Evolutionary conservation across 2,113 vertebrate genomes (phyloP).

Genomic region (Pelmatolapia mariae): DNA sequence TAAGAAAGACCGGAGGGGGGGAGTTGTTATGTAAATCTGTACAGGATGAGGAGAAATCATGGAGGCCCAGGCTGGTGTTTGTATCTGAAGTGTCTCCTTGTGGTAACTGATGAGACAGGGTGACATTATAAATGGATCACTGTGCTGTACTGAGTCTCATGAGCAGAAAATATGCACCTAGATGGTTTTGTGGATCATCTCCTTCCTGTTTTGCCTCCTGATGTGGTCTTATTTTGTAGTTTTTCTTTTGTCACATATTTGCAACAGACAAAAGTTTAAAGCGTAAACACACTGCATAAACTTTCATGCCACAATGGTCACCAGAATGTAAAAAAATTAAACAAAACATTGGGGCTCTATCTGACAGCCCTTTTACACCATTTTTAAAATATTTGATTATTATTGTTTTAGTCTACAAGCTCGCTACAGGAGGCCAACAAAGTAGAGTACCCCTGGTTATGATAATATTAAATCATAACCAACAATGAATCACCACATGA

Average conservation of each 20-base stretch:
- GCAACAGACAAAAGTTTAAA: neutral
- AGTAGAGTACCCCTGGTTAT: neutral
- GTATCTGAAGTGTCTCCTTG: neutral
- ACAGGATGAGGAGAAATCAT: neutral
- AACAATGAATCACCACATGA: neutral
- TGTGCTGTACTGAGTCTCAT: neutral
- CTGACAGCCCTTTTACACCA: neutral
- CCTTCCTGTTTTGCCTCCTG: neutral
- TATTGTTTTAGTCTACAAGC: neutral
- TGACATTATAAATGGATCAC: neutral
- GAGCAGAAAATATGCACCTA: neutral
- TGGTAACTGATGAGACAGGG: neutral
- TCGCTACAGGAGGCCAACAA: neutral
- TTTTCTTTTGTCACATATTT: neutral
- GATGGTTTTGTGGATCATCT: neutral
- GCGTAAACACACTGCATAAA: neutral
- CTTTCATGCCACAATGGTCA: neutral
- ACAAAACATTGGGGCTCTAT: neutral
- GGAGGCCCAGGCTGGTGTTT: neutral
- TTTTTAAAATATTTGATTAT: neutral
- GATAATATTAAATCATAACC: neutral
- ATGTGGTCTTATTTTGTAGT: neutral
- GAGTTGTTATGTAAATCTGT: neutral
- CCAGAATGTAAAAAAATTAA: neutral
- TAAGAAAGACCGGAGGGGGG: constrained; percentile 30